These are phyloP conservation scores for Orientallactaga sibirica DNA, from an alignment of 2,797 vertebrate genomes.

Conservation along the genomic window DNA sequence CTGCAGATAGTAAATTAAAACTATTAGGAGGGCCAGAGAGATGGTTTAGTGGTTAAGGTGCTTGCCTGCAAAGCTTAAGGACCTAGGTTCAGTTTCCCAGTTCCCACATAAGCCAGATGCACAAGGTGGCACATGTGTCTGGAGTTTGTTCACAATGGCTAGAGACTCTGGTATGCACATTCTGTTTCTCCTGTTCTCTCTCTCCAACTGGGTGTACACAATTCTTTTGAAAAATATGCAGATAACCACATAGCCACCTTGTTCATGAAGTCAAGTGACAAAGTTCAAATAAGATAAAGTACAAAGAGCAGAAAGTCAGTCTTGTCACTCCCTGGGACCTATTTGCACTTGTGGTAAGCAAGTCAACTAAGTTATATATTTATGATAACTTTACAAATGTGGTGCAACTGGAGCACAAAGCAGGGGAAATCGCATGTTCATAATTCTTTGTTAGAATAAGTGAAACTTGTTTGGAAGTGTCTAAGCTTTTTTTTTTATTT, in stretches of 20 bases:
- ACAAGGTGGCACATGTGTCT: too few species aligned
- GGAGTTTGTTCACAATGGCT: too few species aligned
- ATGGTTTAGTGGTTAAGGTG: too few species aligned
- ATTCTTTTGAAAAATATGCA: background rate
- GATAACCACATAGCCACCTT: background rate
- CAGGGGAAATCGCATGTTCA: background rate
- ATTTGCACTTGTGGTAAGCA: conserved; percentile 38
- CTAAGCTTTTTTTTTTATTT: conserved; percentile 13
- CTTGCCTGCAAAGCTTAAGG: too few species aligned
- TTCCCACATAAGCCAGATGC: too few species aligned
- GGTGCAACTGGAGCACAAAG: conserved; percentile 14
- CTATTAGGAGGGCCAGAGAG: background rate
- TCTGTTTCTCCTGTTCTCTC: too few species aligned
- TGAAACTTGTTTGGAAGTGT: conserved; percentile 27
- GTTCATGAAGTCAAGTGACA: background rate
- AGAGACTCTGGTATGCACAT: too few species aligned
- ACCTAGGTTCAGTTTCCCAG: too few species aligned
- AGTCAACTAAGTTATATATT: background rate
- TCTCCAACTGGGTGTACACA: background rate
- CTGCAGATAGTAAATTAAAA: conserved; percentile 13
- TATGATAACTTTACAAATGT: conserved; percentile 33
- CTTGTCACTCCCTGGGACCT: background rate
- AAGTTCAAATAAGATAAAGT: background rate
- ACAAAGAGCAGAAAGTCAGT: background rate
- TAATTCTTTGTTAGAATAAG: background rate